phyloP scores from a whole-genome alignment of 2,888 invertebrate species.

The Himalopsyche anomala region DNA sequence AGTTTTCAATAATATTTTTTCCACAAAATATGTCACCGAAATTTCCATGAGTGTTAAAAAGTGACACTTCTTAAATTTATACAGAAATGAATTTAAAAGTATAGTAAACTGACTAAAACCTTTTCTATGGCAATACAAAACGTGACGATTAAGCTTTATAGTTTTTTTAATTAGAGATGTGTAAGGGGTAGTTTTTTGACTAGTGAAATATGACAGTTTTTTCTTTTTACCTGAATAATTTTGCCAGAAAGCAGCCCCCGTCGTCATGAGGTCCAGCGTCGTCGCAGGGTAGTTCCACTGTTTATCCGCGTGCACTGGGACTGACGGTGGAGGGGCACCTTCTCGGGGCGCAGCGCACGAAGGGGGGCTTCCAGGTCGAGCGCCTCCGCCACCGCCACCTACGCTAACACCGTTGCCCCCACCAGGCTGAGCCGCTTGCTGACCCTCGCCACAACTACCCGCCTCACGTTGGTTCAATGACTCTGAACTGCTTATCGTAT shows the following conservation, averaged over 20 bases:
- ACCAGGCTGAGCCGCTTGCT: conserved; percentile 53
- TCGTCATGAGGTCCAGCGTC: conserved; percentile 86
- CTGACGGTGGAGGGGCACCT: conserved; percentile 67
- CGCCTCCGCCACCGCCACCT: conserved; percentile 68
- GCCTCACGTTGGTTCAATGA: conserved; percentile 61
- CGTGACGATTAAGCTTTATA: no score
- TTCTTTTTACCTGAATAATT: conserved; percentile 89
- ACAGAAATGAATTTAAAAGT: no score
- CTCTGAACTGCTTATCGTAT: conserved; percentile 62
- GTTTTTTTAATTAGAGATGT: no score
- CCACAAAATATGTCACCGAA: no score
- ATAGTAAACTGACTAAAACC: no score
- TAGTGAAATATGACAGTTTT: no score
- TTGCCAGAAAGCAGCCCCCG: conserved; percentile 92
- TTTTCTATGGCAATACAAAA: no score
- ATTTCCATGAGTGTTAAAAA: no score
- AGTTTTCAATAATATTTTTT: no score
- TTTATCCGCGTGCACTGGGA: conserved; percentile 70
- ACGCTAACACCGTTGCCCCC: conserved; percentile 54
- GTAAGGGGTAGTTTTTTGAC: no score
- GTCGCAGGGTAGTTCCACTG: conserved; percentile 78
- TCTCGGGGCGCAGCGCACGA: conserved; percentile 71
- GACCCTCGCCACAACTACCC: conserved; percentile 53
- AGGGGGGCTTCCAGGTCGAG: conserved; percentile 70
- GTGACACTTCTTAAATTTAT: no score